Percentiles rank a stretch among this genome's conserved stretches.
These are phyloP conservation scores for Mormyrus proboscirostris DNA, from an alignment of 2,797 vertebrate species.

Conservation along the genomic window DNA sequence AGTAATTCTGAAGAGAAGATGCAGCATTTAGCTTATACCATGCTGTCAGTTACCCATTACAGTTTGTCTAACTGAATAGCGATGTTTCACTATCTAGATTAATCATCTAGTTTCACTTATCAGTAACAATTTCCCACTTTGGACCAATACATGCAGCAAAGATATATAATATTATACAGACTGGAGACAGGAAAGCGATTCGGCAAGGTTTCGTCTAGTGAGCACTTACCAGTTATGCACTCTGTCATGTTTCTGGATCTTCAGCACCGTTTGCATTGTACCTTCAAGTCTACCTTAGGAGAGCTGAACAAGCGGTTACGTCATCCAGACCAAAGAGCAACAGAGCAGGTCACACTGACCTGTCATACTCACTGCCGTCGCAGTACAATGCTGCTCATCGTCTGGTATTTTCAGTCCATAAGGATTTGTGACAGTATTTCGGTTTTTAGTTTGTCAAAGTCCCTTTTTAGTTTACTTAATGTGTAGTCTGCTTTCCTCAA, in stretches of 20 bases:
- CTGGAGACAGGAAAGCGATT: neutral
- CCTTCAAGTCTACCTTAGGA: neutral
- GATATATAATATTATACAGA: neutral
- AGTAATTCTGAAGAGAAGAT: neutral
- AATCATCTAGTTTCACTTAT: neutral
- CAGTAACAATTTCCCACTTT: neutral
- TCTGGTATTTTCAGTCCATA: neutral
- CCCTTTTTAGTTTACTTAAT: neutral
- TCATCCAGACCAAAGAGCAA: conserved; percentile 16
- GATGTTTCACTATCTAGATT: neutral
- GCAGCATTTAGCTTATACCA: neutral
- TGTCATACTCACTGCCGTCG: neutral
- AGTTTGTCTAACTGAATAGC: neutral
- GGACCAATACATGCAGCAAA: neutral
- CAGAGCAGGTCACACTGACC: neutral
- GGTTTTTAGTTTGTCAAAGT: neutral
- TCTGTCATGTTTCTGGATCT: neutral
- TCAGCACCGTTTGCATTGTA: neutral
- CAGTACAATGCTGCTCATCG: neutral
- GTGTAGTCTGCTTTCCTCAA: neutral
- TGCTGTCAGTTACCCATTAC: neutral
- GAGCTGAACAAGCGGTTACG: neutral
- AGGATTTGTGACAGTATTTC: neutral
- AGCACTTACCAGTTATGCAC: conserved; percentile 9
- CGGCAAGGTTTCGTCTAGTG: neutral